Evolutionary conservation across 2,888 invertebrate genomes (phyloP), one percentile per base, ranked within the genome.

Genomic region (Pediacus dermestoides): DNA sequence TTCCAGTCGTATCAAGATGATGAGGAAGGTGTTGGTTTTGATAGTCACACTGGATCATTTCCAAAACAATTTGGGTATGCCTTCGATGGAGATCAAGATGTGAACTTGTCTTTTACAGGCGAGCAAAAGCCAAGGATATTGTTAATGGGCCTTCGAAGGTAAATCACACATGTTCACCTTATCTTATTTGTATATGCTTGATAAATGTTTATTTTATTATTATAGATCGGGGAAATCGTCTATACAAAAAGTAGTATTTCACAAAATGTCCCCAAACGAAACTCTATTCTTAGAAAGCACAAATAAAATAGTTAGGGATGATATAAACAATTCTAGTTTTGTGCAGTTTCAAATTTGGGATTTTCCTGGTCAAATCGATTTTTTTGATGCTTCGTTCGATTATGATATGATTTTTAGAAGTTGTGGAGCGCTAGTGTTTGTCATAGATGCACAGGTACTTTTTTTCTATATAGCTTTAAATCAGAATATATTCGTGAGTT

Each of bases 261-360:
- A 99, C 70, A 99, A 99, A 74, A 99, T 99, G 93, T 95, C 97
- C 2, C 99, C 99, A 1, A 99, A 97, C 73, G 99, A 99, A 73
- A 99, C 99, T 1, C 74, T 99, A 36, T 99, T 99, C 67, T 74
- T 99, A 48, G 99, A 99, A 70, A 95, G 95, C 50, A 99, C 97
- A 32, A 95, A 93, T 68, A 94, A 97, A 77, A 93, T 99, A 54
- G 90, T 94, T 2, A 96, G 95, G 72, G 96, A 99, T 73, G 95
- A 96, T 64, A 93, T 99, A 46, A 92, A 92, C 58, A 95, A 95
- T 70, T 85, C 86, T 30, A 87, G 97, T 60, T 99, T 99, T 77
- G 95, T 99, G 33, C 96, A 97, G 68, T 99, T 99, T 73, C 94
- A 97, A 82, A 96, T 99, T 51, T 96, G 96, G 92, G 99, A 99